These are phyloP conservation scores for Meleagris gallopavo DNA, from an alignment of 2,113 vertebrate species.

Conservation along the genomic window DNA sequence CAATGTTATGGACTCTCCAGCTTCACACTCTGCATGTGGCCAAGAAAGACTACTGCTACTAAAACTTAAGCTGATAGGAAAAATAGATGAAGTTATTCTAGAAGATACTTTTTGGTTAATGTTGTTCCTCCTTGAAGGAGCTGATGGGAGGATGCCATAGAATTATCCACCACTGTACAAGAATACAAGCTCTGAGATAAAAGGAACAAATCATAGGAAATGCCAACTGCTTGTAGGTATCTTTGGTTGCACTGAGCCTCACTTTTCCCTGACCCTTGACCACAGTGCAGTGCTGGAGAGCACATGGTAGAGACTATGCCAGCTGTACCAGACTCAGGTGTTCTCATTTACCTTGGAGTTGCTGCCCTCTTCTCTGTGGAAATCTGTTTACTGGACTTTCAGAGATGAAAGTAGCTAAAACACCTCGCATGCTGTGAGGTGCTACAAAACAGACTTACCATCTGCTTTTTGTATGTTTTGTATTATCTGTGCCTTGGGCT, in stretches of 20 bases:
- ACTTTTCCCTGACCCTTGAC: not conserved
- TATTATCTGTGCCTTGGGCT: not conserved
- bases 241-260: not conserved
- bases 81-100: not conserved
- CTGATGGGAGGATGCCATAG: not conserved
- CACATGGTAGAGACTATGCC: fast-evolving
- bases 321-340: not conserved
- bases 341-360: not conserved
- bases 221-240: not conserved
- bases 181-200: not conserved
- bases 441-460: not conserved
- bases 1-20: not conserved
- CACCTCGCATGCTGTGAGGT: not conserved
- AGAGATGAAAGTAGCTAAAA: not conserved
- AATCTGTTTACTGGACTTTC: not conserved
- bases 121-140: not conserved
- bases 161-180: not conserved
- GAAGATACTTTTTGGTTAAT: not conserved
- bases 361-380: not conserved
- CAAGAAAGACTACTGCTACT: not conserved
- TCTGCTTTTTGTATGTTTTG: not conserved
- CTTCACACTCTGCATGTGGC: not conserved
- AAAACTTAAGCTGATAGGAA: not conserved
- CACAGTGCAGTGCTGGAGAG: not conserved
- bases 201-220: not conserved